Evolutionary conservation across 2,888 invertebrate species (phyloP).

Genomic region (Hipparchia semele): DNA sequence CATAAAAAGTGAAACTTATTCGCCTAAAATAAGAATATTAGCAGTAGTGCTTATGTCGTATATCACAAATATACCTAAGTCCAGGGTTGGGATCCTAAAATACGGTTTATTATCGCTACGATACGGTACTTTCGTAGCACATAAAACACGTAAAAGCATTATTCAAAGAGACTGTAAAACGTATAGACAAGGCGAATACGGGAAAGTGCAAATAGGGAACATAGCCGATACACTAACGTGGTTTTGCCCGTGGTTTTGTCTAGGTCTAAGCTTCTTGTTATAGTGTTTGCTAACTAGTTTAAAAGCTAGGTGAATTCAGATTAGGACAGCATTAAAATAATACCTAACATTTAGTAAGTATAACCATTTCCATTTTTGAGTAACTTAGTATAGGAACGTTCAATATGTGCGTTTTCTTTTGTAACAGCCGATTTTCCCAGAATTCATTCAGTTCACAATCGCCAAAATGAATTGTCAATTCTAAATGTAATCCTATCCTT

Average conservation of each 20-base stretch:
- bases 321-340: not conserved
- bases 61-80: not conserved
- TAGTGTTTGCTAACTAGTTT: not conserved
- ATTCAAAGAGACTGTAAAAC: conserved; percentile 19
- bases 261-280: not conserved
- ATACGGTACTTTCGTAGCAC: conserved; percentile 14
- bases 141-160: conserved; percentile 13
- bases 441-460: not conserved
- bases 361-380: too few relatives aligned
- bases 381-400: too few relatives aligned
- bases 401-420: too few relatives aligned
- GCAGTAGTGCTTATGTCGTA: not conserved
- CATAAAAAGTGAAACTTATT: not conserved
- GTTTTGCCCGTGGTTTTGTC: not conserved
- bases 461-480: too few relatives aligned
- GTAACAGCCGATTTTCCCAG: not conserved
- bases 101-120: conserved; percentile 12
- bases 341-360: too few relatives aligned
- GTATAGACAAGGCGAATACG: conserved; percentile 11
- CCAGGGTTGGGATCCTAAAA: conserved; percentile 9
- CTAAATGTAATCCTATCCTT: not conserved
- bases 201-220: not conserved
- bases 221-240: not conserved
- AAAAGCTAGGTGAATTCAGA: conserved; percentile 3
- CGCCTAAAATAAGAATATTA: not conserved